phyloP scores from a whole-genome alignment of 2,888 invertebrate species.

The Stenolophus ochropezus region DNA sequence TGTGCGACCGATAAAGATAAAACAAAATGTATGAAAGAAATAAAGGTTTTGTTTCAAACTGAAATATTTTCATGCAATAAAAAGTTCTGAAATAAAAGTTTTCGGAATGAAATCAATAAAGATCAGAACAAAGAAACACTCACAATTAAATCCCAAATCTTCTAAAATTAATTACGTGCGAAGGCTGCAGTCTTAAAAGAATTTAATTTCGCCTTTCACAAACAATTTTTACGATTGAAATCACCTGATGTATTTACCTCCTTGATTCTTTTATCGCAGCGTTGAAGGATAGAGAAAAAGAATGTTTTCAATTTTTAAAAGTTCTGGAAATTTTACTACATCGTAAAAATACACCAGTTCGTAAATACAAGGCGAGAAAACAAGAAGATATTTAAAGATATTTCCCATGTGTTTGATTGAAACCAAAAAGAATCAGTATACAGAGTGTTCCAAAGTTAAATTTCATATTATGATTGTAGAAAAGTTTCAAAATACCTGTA shows the following conservation, averaged over 20 bases:
- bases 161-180: not conserved
- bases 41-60: too few relatives aligned
- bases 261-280: slow-evolving; percentile 1
- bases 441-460: too few relatives aligned
- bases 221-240: slow-evolving; percentile 27
- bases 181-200: not conserved
- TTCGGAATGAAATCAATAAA: not conserved
- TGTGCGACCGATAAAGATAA: too few relatives aligned
- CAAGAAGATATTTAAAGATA: not conserved
- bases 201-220: slow-evolving; percentile 1
- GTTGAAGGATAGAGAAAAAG: slow-evolving; percentile 7
- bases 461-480: too few relatives aligned
- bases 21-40: too few relatives aligned
- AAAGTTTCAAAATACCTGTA: too few relatives aligned
- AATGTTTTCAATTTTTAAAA: slow-evolving; percentile 30
- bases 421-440: not conserved
- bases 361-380: not conserved
- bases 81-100: too few relatives aligned
- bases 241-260: slow-evolving; percentile 28
- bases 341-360: slow-evolving; percentile 14
- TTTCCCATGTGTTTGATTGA: not conserved
- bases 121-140: not conserved
- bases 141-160: not conserved
- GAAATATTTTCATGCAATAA: too few relatives aligned
- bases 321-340: slow-evolving; percentile 30